Evolutionary conservation across 2,113 vertebrate species (phyloP).

Genomic region (Larimichthys crocea): DNA sequence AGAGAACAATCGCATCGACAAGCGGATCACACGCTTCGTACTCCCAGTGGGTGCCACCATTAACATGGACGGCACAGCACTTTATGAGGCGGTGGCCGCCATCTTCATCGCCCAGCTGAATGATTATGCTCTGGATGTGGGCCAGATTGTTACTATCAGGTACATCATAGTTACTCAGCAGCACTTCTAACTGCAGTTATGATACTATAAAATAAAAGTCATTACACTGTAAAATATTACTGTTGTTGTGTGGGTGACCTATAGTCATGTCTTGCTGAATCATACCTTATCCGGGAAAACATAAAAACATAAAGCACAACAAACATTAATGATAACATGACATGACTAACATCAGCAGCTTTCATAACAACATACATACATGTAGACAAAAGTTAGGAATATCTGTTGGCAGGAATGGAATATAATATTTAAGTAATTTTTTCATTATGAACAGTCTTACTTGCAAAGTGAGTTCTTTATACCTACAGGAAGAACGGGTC

Average conservation of each 20-base stretch:
- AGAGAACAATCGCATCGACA: slow-evolving; percentile 94
- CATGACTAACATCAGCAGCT: too few species aligned
- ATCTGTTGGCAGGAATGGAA: too few species aligned
- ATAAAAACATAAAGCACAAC: background rate
- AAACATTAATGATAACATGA: background rate
- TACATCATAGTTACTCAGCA: slow-evolving; percentile 52
- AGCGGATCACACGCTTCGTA: slow-evolving; percentile 96
- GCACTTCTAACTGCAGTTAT: too few species aligned
- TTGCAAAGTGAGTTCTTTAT: too few species aligned
- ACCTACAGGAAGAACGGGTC: too few species aligned
- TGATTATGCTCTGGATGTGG: slow-evolving; percentile 88
- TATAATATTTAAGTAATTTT: too few species aligned
- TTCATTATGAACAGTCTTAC: too few species aligned
- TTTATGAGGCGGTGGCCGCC: slow-evolving; percentile 97
- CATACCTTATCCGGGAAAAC: background rate
- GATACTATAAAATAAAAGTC: background rate
- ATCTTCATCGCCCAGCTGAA: slow-evolving; percentile 98
- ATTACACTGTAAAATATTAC: too few species aligned
- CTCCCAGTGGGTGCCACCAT: slow-evolving; percentile 97
- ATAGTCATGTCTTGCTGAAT: background rate
- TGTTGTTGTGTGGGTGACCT: background rate
- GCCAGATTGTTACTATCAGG: slow-evolving; percentile 97
- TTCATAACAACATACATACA: too few species aligned
- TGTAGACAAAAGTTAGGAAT: too few species aligned
- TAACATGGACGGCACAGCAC: slow-evolving; percentile 98